Conservation (phyloP, 2,797 vertebrate species). For the Oophaga sylvatica region DNA sequence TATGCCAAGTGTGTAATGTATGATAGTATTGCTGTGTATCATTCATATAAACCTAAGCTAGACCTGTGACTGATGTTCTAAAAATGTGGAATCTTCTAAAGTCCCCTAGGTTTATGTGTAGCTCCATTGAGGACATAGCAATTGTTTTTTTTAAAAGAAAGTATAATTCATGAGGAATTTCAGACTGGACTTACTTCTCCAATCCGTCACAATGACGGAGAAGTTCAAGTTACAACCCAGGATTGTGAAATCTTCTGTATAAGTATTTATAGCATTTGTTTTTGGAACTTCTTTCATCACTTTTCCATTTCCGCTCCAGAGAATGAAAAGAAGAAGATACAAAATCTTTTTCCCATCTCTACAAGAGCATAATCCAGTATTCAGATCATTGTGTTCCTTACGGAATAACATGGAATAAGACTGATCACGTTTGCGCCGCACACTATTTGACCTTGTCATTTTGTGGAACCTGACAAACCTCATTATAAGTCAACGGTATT, state of each 20-base stretch:
- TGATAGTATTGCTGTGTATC: neutral
- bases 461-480: no score
- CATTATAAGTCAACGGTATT: no score
- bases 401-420: no score
- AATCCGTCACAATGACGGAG: neutral
- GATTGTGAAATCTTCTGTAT: constrained; percentile 31
- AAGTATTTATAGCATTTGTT: neutral
- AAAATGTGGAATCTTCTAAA: neutral
- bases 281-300: neutral
- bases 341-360: neutral
- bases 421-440: no score
- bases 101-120: neutral
- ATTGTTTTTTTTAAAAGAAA: neutral
- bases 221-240: neutral
- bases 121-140: neutral
- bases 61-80: neutral
- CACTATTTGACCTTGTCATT: no score
- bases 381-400: neutral
- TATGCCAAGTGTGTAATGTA: neutral
- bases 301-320: neutral
- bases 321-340: neutral
- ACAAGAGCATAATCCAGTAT: no score
- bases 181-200: neutral
- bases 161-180: constrained; percentile 3
- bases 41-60: neutral